phyloP scores from a whole-genome alignment of 2,888 invertebrate species.

The Barypeithes pellucidus region DNA sequence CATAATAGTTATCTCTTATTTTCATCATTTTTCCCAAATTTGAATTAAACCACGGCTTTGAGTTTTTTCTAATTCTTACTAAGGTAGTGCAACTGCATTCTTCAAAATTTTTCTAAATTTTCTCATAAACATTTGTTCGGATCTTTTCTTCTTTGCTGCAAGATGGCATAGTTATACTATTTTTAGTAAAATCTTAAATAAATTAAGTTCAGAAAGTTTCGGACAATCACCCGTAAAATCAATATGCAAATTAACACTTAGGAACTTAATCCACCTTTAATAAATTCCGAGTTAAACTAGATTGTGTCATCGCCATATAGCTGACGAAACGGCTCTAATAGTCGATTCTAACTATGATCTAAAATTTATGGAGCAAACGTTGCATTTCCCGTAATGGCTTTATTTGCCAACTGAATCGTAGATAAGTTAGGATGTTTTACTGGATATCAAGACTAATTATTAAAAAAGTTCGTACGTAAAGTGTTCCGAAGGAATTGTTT shows the following conservation, averaged over 20 bases:
- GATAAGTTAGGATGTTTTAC: conserved; percentile 45
- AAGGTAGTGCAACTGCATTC: too few relatives aligned
- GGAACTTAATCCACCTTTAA: conserved; percentile 38
- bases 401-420: conserved; percentile 50
- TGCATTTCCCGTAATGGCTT: conserved; percentile 50
- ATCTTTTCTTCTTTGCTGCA: too few relatives aligned
- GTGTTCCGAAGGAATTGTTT: too few relatives aligned
- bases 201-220: neutral
- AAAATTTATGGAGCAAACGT: conserved; percentile 50
- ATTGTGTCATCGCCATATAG: conserved; percentile 48
- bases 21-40: too few relatives aligned
- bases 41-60: too few relatives aligned
- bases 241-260: conserved; percentile 17
- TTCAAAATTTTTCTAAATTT: too few relatives aligned
- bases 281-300: conserved; percentile 35
- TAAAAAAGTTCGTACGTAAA: conserved; percentile 23
- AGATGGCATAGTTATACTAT: too few relatives aligned
- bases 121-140: too few relatives aligned
- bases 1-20: too few relatives aligned
- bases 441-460: conserved; percentile 41
- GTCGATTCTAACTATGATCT: conserved; percentile 51
- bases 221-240: neutral
- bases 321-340: conserved; percentile 51
- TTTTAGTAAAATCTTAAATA: neutral
- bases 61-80: too few relatives aligned